Conservation (phyloP, 2,888 invertebrate species). For the Torymus texanus region DNA sequence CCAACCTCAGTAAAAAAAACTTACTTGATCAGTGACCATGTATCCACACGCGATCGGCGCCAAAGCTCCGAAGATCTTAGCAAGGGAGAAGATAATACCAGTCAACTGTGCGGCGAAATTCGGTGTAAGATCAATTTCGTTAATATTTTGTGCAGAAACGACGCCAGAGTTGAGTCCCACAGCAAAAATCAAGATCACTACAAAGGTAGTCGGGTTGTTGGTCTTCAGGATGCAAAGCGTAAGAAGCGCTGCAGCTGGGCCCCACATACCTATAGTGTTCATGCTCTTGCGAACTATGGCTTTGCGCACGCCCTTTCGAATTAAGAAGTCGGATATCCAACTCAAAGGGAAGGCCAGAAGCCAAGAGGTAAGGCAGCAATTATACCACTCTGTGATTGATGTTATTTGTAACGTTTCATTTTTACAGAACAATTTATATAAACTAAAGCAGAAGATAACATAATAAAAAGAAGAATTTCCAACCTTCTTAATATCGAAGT, state of each 20-base stretch:
- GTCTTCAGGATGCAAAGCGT: slow-evolving; percentile 60
- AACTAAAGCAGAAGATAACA: background rate
- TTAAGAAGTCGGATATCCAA: slow-evolving; percentile 75
- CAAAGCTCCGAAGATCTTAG: slow-evolving; percentile 73
- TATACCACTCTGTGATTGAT: slow-evolving; percentile 72
- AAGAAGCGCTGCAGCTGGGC: slow-evolving; percentile 74
- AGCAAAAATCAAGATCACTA: slow-evolving; percentile 64
- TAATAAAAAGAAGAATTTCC: background rate
- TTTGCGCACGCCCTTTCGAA: slow-evolving; percentile 63
- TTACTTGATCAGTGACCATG: slow-evolving; percentile 69
- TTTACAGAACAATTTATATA: too few relatives aligned
- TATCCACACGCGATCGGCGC: slow-evolving; percentile 73
- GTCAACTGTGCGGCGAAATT: slow-evolving; percentile 76
- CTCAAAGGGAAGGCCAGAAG: slow-evolving; percentile 76
- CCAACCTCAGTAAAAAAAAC: slow-evolving; percentile 18
- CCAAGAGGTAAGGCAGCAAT: slow-evolving; percentile 77
- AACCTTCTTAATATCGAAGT: background rate
- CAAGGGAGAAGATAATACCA: slow-evolving; percentile 75
- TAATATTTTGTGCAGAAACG: slow-evolving; percentile 73
- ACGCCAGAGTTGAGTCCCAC: slow-evolving; percentile 70
- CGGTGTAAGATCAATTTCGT: slow-evolving; percentile 76
- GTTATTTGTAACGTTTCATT: too few relatives aligned
- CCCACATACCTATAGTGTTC: slow-evolving; percentile 78
- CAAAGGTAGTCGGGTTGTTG: slow-evolving; percentile 55
- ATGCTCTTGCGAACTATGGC: slow-evolving; percentile 70